Evolutionary conservation across 2,797 vertebrate genomes (phyloP).

Genomic region (Sphenopsis melanotis): DNA sequence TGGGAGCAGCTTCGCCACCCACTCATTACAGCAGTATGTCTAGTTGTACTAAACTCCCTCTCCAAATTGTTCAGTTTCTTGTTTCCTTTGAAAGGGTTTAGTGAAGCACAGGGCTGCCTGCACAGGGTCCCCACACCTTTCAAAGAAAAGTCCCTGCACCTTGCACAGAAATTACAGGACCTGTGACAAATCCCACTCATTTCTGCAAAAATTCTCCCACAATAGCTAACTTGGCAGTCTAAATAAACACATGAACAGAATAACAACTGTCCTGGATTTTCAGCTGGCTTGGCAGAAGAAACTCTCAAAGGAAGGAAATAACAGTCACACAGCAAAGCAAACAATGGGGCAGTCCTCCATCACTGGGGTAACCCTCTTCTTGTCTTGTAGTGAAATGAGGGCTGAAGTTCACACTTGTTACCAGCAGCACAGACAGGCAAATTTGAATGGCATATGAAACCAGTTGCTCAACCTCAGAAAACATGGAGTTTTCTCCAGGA

Average conservation of each 20-base stretch:
- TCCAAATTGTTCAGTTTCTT: neutral
- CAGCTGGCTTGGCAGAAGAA: neutral
- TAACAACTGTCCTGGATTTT: neutral
- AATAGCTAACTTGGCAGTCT: neutral
- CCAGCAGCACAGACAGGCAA: neutral
- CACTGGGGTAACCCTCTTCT: neutral
- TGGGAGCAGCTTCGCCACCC: neutral
- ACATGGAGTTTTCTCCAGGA: neutral
- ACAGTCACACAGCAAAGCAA: neutral
- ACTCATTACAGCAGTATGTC: neutral
- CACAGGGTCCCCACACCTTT: neutral
- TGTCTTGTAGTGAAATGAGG: neutral
- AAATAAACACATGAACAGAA: neutral
- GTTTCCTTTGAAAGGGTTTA: neutral
- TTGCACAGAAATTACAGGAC: neutral
- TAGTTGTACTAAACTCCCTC: neutral
- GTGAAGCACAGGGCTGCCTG: neutral
- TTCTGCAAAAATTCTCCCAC: neutral
- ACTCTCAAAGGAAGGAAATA: neutral
- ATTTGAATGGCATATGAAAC: neutral
- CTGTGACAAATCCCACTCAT: neutral
- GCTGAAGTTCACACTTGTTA: neutral
- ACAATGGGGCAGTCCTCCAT: neutral
- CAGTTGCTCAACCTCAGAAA: neutral
- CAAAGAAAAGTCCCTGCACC: neutral